Evolutionary conservation across 2,888 invertebrate genomes (phyloP).

Genomic region (Reticulitermes lucifugus): DNA sequence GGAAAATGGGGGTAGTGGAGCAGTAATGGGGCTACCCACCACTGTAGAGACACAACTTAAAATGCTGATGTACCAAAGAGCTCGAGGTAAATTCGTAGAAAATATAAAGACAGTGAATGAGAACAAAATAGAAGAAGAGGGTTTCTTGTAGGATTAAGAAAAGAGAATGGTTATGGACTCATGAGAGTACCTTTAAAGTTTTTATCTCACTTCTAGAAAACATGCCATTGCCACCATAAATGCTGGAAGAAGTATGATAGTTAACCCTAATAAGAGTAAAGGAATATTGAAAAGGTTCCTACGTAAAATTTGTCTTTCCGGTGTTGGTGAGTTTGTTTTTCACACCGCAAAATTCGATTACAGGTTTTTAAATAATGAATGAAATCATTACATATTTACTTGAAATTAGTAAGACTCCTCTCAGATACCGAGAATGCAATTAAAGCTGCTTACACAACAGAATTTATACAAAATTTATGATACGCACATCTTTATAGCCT

Average conservation of each 20-base stretch:
- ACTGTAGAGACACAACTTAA: background rate
- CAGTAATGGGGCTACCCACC: background rate
- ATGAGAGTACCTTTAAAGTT: background rate
- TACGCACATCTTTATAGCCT: too few relatives aligned
- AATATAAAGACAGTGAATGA: background rate
- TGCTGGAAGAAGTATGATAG: background rate
- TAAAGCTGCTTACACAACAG: too few relatives aligned
- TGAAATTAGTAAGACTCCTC: too few relatives aligned
- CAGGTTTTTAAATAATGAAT: too few relatives aligned
- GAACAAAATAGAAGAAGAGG: background rate
- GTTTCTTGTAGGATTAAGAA: constrained; percentile 39
- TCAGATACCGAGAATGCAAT: too few relatives aligned
- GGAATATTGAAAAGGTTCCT: background rate
- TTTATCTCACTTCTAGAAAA: background rate
- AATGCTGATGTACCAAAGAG: constrained; percentile 21
- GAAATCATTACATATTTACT: too few relatives aligned
- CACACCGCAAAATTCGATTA: too few relatives aligned
- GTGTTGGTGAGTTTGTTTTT: too few relatives aligned
- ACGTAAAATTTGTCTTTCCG: too few relatives aligned
- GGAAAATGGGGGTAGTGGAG: background rate
- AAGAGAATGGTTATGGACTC: constrained; percentile 32
- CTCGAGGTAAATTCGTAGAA: background rate
- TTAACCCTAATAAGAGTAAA: background rate
- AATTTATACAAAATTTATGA: too few relatives aligned
- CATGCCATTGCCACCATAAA: background rate